A percentile compares a stretch with the other conserved stretches of the same genome.
phyloP scores from a whole-genome alignment of 2,113 vertebrate genomes.

The Leucosticte australis region DNA sequence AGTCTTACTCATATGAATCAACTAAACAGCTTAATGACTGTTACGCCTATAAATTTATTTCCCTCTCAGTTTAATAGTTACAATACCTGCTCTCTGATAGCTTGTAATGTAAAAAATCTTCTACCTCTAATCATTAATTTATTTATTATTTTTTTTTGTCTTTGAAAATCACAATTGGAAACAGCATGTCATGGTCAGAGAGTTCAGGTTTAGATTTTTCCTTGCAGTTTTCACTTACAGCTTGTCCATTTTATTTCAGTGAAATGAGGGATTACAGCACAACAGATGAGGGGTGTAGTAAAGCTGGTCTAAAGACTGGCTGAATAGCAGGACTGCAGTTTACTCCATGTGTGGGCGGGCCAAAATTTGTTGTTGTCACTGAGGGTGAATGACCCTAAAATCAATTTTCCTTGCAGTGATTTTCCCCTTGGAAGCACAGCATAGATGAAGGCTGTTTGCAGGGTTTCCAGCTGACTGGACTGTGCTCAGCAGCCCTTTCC shows the following conservation, averaged over 20 bases:
- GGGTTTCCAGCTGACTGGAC: slow-evolving; percentile 61
- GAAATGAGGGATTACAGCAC: slow-evolving; percentile 43
- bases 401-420: slow-evolving; percentile 75
- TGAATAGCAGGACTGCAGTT: slow-evolving; percentile 16
- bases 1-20: slow-evolving; percentile 1
- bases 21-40: slow-evolving; percentile 32
- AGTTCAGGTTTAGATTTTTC: background rate
- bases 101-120: background rate
- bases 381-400: slow-evolving; percentile 71
- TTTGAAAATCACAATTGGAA: slow-evolving; percentile 49
- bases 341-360: slow-evolving; percentile 36
- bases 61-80: slow-evolving; percentile 16
- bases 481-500: slow-evolving; percentile 49
- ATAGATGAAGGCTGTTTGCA: slow-evolving; percentile 54
- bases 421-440: slow-evolving; percentile 78
- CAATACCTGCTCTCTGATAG: slow-evolving; percentile 20
- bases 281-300: background rate
- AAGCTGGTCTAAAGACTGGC: background rate
- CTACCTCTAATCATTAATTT: slow-evolving; percentile 49
- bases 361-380: slow-evolving; percentile 15
- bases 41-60: background rate
- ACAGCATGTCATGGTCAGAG: slow-evolving; percentile 26
- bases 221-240: slow-evolving; percentile 17
- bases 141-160: slow-evolving; percentile 17
- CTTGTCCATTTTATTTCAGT: background rate